A percentile compares a stretch with the other conserved stretches of the same genome.
phyloP scores from a whole-genome alignment of 2,113 vertebrate genomes.

The Hiodon tergisus region DNA sequence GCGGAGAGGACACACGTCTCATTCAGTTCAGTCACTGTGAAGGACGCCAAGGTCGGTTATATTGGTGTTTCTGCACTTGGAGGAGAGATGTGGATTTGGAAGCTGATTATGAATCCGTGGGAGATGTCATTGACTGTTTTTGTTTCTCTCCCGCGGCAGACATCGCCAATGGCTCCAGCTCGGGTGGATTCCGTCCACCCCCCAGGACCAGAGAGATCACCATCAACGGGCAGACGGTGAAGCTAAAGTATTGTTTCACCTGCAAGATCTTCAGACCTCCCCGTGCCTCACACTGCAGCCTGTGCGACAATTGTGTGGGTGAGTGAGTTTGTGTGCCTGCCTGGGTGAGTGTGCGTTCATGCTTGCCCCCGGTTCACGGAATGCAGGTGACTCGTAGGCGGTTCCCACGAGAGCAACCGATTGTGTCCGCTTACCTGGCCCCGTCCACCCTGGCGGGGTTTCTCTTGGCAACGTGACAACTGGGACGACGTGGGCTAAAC shows the following conservation, averaged over 20 bases:
- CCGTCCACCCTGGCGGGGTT: no score
- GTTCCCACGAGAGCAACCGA: not conserved
- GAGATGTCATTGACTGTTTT: not conserved
- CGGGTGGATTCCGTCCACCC: constrained; percentile 85
- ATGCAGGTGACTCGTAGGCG: not conserved
- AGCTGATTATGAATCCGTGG: not conserved
- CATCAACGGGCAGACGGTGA: constrained; percentile 94
- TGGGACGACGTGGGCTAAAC: no score
- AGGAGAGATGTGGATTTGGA: no score
- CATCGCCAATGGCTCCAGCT: constrained; percentile 82
- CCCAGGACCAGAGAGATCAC: constrained; percentile 93
- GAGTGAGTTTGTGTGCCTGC: constrained; percentile 49
- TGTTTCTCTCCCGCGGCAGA: constrained; percentile 59
- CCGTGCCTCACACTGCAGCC: constrained; percentile 95
- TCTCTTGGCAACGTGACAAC: no score
- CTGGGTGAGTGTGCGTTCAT: not conserved
- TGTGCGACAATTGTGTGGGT: constrained; percentile 99
- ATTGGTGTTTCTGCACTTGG: no score
- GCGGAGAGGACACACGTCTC: no score
- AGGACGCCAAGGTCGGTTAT: no score
- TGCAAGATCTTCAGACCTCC: constrained; percentile 98
- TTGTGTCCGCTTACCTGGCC: no score
- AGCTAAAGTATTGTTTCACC: constrained; percentile 97
- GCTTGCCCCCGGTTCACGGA: not conserved
- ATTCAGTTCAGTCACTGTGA: no score